Evolutionary conservation across 2,797 vertebrate species (phyloP), one percentile per base, ranked within the genome.

Genomic region (Pristis pectinata): DNA sequence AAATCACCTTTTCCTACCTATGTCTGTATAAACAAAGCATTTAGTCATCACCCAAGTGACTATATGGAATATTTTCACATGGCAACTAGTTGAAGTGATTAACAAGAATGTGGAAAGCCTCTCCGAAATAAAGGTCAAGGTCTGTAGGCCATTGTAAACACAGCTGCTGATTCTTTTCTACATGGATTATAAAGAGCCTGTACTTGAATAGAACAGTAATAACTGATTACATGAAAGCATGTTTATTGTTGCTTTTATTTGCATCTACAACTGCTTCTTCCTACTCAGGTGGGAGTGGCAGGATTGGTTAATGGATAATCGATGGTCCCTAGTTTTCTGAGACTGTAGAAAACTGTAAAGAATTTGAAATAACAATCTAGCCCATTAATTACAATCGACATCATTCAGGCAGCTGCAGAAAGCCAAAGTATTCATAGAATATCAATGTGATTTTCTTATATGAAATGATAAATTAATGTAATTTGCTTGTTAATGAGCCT

Each of bases 391-490:
- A 53, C 49, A 76, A 53, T 53, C 15, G 24, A 94, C 13, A 70
- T 94, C 92, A 94, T 76, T 53, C 70, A 94, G 92, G 44, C 41
- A 74, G 92, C 70, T 94, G 92, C 67, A 56, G 53, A 74, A 74
- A 74, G 27, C 64, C 27, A 27, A 76, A 56, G 70, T 76, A 94
- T 74, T 76, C 70, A 56, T 15, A 34, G 27, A 74, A 49, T 53
- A 74, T 94, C 49, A n/a, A n/a, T 76, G 74, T 94, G 44, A 94
- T 49, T 41, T 74, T 49, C 70, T 94, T 53, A 44, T 76, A 49
- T 94, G 13, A 94, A 94, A 94, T 94, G 92, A 53, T 74, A 11
- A 76, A 94, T 94, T 94, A 76, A 94, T 76, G 61, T 76, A 53
- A 30, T 49, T 74, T 94, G 53, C 92, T 94, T 34, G 27, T 19